Evolutionary conservation across 1,140 invertebrate genomes (phyloP).

Genomic region (Gryon sp.): DNA sequence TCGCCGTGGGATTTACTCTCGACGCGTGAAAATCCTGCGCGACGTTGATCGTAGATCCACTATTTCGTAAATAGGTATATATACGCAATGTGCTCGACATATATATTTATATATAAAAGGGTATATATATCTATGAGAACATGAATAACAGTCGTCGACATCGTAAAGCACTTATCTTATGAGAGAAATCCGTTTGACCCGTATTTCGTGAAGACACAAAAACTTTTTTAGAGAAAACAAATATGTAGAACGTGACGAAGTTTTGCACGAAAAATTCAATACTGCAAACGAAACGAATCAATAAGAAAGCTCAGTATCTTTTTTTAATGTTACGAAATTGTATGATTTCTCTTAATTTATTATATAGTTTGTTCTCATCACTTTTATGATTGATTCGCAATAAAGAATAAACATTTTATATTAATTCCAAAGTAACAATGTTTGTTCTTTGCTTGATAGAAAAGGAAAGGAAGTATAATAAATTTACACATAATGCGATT

Average conservation of each 20-base stretch:
- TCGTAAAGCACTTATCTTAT: conserved; percentile 62
- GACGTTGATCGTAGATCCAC: conserved; percentile 58
- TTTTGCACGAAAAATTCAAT: no score
- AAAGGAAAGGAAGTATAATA: no score
- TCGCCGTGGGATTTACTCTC: conserved; percentile 58
- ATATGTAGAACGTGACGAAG: conserved; percentile 10
- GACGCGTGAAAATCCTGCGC: conserved; percentile 49
- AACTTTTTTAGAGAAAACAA: conserved; percentile 26
- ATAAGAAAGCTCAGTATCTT: no score
- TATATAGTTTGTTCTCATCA: no score
- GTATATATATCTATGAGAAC: conserved; percentile 53
- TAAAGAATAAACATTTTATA: no score
- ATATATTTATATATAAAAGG: no score
- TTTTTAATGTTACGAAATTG: neutral
- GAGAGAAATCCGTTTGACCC: conserved; percentile 68
- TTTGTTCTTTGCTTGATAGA: no score
- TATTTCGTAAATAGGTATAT: conserved; percentile 58
- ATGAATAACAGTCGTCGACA: conserved; percentile 59
- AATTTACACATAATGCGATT: no score
- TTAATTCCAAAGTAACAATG: no score
- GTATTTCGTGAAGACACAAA: conserved; percentile 44
- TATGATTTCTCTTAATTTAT: no score
- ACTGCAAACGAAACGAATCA: no score
- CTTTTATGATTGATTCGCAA: no score
- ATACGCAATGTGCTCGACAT: conserved; percentile 47